Base-by-base conservation (phyloP, 1,140 invertebrate genomes). In the Thaumatotibia leucotreta region DNA sequence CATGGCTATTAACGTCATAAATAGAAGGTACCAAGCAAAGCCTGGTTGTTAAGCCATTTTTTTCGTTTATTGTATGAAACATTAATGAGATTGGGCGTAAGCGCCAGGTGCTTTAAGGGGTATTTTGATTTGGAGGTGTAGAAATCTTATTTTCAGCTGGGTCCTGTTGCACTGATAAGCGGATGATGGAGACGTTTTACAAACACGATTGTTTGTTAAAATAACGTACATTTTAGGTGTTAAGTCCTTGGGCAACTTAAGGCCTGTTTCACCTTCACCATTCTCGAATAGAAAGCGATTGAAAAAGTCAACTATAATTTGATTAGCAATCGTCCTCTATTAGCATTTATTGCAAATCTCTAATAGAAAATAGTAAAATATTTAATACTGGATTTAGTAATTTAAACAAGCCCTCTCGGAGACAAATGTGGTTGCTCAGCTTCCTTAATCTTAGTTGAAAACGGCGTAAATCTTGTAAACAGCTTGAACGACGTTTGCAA, bases 381-480 rank as follows among this genome's bases (percentile, higher is more conserved):
- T n/a, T n/a, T n/a, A n/a, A n/a, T n/a, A n/a, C n/a, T n/a, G n/a
- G n/a, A n/a, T n/a, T n/a, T n/a, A n/a, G n/a, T n/a, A n/a, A n/a
- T n/a, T n/a, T n/a, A n/a, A n/a, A n/a, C n/a, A n/a, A n/a, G n/a
- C n/a, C n/a, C n/a, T n/a, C n/a, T n/a, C n/a, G n/a, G n/a, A n/a
- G n/a, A n/a, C n/a, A n/a, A n/a, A n/a, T n/a, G n/a, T n/a, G n/a
- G n/a, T n/a, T n/a, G n/a, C n/a, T n/a, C n/a, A n/a, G n/a, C 54
- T 54, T 31, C 17, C n/a, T 31, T 33, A 3, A 58, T 68, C 23
- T 74, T 71, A 80, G 58, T 77, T 77, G 61, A 79, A 77, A 24
- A 80, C 77, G 14, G 77, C 73, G 27, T 80, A 80, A 58, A 77
- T 75, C 66, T 77, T 77, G 45, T 80, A 80, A 33, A 80, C 72